Evolutionary conservation across 2,113 vertebrate genomes (phyloP), one percentile per base, ranked within the genome.

Genomic region (Lycocorax pyrrhopterus): DNA sequence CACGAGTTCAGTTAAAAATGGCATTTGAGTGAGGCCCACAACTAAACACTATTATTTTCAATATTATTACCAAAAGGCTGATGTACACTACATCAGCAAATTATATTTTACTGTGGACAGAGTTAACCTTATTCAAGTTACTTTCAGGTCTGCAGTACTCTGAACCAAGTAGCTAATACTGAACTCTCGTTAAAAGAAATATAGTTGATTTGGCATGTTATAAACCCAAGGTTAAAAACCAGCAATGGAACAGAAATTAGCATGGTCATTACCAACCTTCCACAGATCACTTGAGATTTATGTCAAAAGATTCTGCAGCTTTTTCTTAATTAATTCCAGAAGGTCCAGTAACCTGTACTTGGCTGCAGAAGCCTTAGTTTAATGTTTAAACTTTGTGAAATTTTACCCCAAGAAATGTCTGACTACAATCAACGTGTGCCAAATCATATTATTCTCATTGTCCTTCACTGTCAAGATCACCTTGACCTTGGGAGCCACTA

Each of bases 381-480:
- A 33, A 52, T 6, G 33, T 33, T 67, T 79, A 13, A 95, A 22
- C 8, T 75, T 44, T 12, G 6, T 32, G 9, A 63, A 67, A 52
- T 56, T 82, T 72, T 82, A 81, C 23, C 22, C 27, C 15, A 74
- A 63, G 47, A 76, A 82, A 39, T 12, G 52, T 87, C 39, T 7
- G 5, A 41, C 16, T 75, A 58, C 10, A 55, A 51, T 35, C 16
- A 62, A 30, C 0, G 0, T 23, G 4, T 22, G 11, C 22, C 39
- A 82, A 76, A 73, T 52, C 2, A 2, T 41, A 46, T 51, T 46
- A 18, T 80, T 74, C 44, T 75, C 39, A 27, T 6, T 77, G 6
- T 55, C 35, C 20, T 68, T 68, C 49, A 32, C 53, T 58, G n/a
- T 17, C 18, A 55, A 72, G 52, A 52, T 23, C 23, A 75, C 19